These are phyloP conservation scores for Nephotettix cincticeps DNA, from an alignment of 1,140 invertebrate species.

Conservation along the genomic window DNA sequence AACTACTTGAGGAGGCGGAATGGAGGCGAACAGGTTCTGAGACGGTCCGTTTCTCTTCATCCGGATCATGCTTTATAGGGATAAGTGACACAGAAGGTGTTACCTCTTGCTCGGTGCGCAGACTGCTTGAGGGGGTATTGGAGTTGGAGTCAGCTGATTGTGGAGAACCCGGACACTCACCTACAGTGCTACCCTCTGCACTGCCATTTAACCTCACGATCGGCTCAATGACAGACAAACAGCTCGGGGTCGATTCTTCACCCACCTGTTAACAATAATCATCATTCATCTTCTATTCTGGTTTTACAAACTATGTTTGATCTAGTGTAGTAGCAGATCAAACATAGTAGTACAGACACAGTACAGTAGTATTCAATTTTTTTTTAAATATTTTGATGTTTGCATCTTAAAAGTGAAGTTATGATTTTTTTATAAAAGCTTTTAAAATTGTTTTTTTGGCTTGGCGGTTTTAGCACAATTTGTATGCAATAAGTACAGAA, in stretches of 20 bases:
- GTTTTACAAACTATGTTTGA: too few species aligned
- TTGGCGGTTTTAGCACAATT: too few species aligned
- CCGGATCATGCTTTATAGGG: constrained; percentile 76
- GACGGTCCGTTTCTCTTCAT: constrained; percentile 41
- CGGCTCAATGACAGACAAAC: constrained; percentile 25
- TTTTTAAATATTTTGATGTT: too few species aligned
- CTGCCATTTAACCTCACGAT: constrained; percentile 52
- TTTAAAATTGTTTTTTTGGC: too few species aligned
- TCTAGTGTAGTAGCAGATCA: too few species aligned
- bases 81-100: constrained; percentile 83
- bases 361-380: too few species aligned
- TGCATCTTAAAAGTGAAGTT: too few species aligned
- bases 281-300: too few species aligned
- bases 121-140: constrained; percentile 67
- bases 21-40: constrained; percentile 30
- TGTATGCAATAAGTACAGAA: too few species aligned
- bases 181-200: constrained; percentile 43
- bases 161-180: constrained; percentile 64
- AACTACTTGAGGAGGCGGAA: constrained; percentile 59
- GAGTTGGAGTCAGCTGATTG: constrained; percentile 74
- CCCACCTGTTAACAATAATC: not conserved
- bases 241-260: not conserved
- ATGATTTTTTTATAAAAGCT: too few species aligned
- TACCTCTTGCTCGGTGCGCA: constrained; percentile 48
- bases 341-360: too few species aligned